Conservation (phyloP, 2,888 invertebrate species). For the Therioaphis trifolii region DNA sequence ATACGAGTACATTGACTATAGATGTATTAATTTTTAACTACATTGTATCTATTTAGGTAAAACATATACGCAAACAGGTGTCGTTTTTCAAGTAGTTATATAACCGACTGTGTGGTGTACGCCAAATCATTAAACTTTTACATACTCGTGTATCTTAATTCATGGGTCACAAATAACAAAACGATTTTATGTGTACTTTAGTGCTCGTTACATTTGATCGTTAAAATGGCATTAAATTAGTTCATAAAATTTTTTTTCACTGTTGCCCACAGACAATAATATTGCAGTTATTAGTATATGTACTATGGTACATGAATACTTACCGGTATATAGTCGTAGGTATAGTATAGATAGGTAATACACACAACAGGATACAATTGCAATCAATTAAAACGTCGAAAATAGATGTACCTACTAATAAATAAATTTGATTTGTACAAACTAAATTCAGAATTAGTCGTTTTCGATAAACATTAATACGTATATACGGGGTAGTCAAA, state of each 20-base stretch:
- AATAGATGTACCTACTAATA: no score
- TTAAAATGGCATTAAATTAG: constrained; percentile 53
- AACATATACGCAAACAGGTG: not conserved
- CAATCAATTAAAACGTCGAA: no score
- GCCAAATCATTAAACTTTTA: constrained; percentile 23
- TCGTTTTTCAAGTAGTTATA: not conserved
- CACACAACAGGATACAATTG: not conserved
- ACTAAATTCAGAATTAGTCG: no score
- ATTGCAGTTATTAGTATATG: not conserved
- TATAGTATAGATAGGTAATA: not conserved
- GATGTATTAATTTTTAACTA: no score
- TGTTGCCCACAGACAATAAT: constrained; percentile 10
- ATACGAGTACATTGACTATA: no score
- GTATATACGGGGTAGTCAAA: no score
- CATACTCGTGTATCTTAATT: constrained; percentile 22
- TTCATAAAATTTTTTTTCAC: constrained; percentile 28
- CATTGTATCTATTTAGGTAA: not conserved
- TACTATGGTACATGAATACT: not conserved
- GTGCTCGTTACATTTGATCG: constrained; percentile 34
- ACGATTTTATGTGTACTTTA: constrained; percentile 51
- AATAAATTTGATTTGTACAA: no score
- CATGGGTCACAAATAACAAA: constrained; percentile 36
- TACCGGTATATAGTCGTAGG: no score
- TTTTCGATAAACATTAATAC: no score
- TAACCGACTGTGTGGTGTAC: not conserved